These are phyloP conservation scores for Poliocrania exsul DNA, from an alignment of 2,797 vertebrate species.

Conservation along the genomic window DNA sequence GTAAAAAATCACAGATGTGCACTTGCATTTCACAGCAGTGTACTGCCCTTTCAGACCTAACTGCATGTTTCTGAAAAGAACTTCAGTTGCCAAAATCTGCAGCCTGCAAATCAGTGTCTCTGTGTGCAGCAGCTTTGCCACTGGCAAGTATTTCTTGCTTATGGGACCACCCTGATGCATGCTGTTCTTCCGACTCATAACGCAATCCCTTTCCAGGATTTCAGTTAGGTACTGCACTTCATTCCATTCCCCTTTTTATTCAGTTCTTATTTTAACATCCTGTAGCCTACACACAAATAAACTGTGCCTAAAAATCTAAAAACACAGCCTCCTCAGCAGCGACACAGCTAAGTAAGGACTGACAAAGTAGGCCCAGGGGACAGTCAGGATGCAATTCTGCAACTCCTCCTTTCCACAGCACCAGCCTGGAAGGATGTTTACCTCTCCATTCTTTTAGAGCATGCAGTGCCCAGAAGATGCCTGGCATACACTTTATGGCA, in stretches of 20 bases:
- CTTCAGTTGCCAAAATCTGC: background rate
- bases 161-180: background rate
- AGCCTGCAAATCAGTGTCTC: background rate
- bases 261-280: background rate
- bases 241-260: background rate
- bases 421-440: accelerated
- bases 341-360: background rate
- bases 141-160: background rate
- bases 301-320: background rate
- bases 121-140: background rate
- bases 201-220: background rate
- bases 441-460: background rate
- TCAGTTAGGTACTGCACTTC: background rate
- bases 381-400: background rate
- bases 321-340: accelerated
- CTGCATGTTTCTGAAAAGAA: background rate
- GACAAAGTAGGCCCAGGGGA: background rate
- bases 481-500: accelerated
- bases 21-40: accelerated
- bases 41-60: background rate
- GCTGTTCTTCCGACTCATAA: background rate
- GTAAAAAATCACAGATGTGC: accelerated
- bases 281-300: background rate
- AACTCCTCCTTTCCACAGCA: background rate
- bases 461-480: too few relatives aligned